phyloP scores from a whole-genome alignment of 1,140 invertebrate genomes.

The Dysdera silvatica region DNA sequence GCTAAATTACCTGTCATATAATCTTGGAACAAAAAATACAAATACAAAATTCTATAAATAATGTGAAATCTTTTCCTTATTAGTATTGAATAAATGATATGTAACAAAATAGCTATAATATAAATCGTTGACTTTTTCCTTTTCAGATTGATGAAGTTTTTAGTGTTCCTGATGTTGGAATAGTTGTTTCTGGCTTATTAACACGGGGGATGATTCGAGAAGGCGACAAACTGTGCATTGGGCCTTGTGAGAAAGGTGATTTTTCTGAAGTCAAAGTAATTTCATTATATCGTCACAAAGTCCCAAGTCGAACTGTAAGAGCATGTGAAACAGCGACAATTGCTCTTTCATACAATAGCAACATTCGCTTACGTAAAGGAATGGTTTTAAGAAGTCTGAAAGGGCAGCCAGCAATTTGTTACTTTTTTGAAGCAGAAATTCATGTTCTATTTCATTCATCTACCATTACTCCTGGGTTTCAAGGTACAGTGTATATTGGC shows the following conservation, averaged over 20 bases:
- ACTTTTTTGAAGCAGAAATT: conserved; percentile 61
- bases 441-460: conserved; percentile 75
- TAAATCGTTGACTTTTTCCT: too few species aligned
- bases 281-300: conserved; percentile 82
- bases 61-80: too few species aligned
- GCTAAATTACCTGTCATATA: too few species aligned
- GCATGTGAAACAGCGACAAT: conserved; percentile 86
- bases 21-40: too few species aligned
- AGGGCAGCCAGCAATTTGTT: conserved; percentile 17
- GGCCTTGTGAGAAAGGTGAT: conserved; percentile 73
- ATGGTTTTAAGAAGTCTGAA: conserved; percentile 52
- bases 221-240: conserved; percentile 63
- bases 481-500: conserved; percentile 88
- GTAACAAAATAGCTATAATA: too few species aligned
- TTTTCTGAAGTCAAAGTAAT: conserved; percentile 70
- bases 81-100: too few species aligned
- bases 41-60: too few species aligned
- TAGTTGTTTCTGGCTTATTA: conserved; percentile 77
- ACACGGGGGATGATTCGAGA: conserved; percentile 74
- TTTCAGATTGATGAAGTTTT: conserved; percentile 86
- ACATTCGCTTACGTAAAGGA: conserved; percentile 59
- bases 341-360: conserved; percentile 57
- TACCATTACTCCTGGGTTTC: conserved; percentile 76
- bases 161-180: conserved; percentile 57
- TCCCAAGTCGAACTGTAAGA: conserved; percentile 72